Evolutionary conservation across 2,113 vertebrate genomes (phyloP).

Genomic region (Hiodon tergisus): DNA sequence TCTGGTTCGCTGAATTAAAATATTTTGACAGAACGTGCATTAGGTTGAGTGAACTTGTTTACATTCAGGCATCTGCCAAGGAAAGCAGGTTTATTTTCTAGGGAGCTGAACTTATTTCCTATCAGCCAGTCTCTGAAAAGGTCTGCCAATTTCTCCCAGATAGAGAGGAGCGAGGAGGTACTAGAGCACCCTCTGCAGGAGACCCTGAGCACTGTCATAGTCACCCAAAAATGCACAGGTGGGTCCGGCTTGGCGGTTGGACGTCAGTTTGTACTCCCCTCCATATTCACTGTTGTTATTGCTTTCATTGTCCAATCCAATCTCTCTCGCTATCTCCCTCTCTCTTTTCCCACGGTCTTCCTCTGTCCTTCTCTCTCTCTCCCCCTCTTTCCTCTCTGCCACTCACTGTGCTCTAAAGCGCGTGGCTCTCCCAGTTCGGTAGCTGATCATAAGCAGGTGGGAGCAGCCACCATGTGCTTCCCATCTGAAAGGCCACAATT

Average conservation of each 20-base stretch:
- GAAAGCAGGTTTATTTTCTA: constrained; percentile 23
- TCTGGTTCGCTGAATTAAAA: constrained; percentile 17
- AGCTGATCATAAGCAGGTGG: neutral
- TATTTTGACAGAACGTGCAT: constrained; percentile 26
- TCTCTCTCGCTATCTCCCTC: neutral
- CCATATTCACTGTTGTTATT: neutral
- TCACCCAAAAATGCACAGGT: neutral
- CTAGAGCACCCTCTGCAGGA: neutral
- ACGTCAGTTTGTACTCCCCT: too few species aligned
- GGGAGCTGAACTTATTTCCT: constrained; percentile 21
- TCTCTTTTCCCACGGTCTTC: neutral
- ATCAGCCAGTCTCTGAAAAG: constrained; percentile 6
- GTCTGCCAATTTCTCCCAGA: constrained; percentile 11
- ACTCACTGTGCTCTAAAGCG: neutral
- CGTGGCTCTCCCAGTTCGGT: neutral
- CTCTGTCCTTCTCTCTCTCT: neutral
- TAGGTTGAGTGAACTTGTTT: constrained; percentile 26
- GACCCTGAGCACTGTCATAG: constrained; percentile 3
- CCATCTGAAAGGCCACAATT: constrained; percentile 4
- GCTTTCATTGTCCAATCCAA: neutral
- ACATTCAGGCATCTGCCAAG: constrained; percentile 14
- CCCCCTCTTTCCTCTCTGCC: neutral
- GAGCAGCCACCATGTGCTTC: neutral
- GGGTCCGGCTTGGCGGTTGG: neutral
- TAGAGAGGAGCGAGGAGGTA: neutral